phyloP scores from a whole-genome alignment of 2,888 invertebrate species.

The Tiliacea citrago region DNA sequence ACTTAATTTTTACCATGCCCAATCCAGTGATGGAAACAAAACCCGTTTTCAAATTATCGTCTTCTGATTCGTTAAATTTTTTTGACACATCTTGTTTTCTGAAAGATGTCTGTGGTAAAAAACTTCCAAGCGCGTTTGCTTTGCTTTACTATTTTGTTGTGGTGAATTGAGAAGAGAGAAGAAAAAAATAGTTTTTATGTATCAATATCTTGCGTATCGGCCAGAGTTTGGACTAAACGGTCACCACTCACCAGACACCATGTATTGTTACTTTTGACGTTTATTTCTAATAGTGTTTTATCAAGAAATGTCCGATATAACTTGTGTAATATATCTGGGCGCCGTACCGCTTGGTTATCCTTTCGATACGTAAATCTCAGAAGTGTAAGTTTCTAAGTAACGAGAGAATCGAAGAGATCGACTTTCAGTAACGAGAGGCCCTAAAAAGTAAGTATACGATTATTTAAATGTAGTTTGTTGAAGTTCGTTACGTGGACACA shows the following conservation, averaged over 20 bases:
- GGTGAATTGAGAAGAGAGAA: constrained; percentile 57
- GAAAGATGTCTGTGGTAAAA: constrained; percentile 56
- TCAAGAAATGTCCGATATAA: constrained; percentile 32
- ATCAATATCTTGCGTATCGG: constrained; percentile 37
- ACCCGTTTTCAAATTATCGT: neutral
- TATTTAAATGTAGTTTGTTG: neutral
- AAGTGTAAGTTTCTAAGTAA: constrained; percentile 29
- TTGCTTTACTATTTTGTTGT: constrained; percentile 62
- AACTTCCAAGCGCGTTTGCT: constrained; percentile 63
- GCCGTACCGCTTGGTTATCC: constrained; percentile 59
- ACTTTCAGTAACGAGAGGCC: constrained; percentile 18
- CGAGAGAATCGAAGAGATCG: constrained; percentile 18
- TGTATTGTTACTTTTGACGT: constrained; percentile 19
- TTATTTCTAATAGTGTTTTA: neutral
- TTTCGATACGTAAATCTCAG: constrained; percentile 26
- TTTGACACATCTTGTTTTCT: constrained; percentile 35
- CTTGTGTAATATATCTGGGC: constrained; percentile 34
- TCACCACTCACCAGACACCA: neutral
- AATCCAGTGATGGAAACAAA: constrained; percentile 5
- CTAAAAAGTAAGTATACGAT: constrained; percentile 45
- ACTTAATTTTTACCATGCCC: neutral
- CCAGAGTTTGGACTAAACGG: constrained; percentile 15
- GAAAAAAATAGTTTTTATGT: constrained; percentile 51
- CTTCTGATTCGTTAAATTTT: constrained; percentile 32
- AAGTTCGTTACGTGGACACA: constrained; percentile 41